Evolutionary conservation across 2,888 invertebrate species (phyloP).

Genomic region (Tolmerus cingulatus): DNA sequence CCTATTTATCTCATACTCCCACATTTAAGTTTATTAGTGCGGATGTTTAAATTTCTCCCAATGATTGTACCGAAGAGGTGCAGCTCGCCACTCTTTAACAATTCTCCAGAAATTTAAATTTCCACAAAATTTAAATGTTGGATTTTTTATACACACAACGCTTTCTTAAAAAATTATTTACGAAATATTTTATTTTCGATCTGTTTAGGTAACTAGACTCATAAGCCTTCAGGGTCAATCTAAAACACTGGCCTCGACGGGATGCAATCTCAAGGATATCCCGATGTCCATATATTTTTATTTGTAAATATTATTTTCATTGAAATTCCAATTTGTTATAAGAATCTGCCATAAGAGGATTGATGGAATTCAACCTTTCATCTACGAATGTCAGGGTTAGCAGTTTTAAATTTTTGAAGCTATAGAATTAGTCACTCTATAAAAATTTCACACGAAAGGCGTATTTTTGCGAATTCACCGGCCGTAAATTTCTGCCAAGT

Average conservation of each 20-base stretch:
- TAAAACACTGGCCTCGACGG: no score
- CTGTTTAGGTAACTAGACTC: no score
- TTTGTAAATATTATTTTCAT: neutral
- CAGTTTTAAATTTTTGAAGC: neutral
- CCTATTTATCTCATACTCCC: neutral
- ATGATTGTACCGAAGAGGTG: no score
- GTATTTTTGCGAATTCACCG: neutral
- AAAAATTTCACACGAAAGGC: neutral
- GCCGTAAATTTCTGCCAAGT: neutral
- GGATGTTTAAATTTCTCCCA: no score
- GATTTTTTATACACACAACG: no score
- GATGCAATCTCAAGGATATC: no score
- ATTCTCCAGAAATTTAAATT: no score
- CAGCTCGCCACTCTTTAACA: no score
- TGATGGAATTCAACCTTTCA: neutral
- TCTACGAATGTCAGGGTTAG: neutral
- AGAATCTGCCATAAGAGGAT: neutral
- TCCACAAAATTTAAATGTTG: neutral
- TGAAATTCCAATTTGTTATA: neutral
- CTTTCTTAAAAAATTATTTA: no score
- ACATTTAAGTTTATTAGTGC: no score
- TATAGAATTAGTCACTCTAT: neutral
- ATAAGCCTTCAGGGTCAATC: no score
- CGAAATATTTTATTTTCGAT: no score
- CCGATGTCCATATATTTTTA: neutral